Base-by-base conservation (phyloP, 2,797 vertebrate species). In the Microctenopoma steveboyesi region DNA sequence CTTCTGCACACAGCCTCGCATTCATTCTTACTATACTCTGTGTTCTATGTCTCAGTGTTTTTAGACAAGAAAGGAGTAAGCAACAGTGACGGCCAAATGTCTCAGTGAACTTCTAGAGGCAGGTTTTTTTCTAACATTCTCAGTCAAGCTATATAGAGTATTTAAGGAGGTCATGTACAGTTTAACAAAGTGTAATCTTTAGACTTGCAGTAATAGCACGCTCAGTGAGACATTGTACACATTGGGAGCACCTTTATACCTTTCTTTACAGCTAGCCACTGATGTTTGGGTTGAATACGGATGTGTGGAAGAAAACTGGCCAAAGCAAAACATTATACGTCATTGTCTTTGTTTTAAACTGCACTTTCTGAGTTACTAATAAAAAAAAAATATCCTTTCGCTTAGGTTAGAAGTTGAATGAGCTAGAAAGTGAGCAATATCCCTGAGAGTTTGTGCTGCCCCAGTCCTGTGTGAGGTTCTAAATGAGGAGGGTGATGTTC, bases 1-100 rank as follows among this genome's bases (percentile, higher is more conserved):
- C 92, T 83, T 92, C 90, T 93, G 90, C 93, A 92, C 93, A 94
- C 93, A 88, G 82, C 83, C 86, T 91, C 94, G 91, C 89, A 82
- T 90, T 92, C 93, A 92, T 89, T 86, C 91, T 91, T 88, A 86
- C 87, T 94, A 93, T 93, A 89, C 76, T 88, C 74, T 89, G 64
- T 91, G 88, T 93, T 93, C 82, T 86, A 70, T 92, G 87, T 94
- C 82, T 91, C 84, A 77, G 79, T 92, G 88, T 89, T 88, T 89
- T 85, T 92, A 88, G 86, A 83, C 75, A 65, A 76, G 86, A 86
- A 81, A 81, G 83, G 90, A 85, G 84, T 79, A 86, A 83, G 86
- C 81, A 71, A 89, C 59, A 83, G 88, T 67, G 77, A 91, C 60
- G 90, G 92, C 93, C 93, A 93, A 94, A 94, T 86, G 84, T 89